These are phyloP conservation scores for Melipona bicolor DNA, from an alignment of 2,888 invertebrate species.

Conservation along the genomic window DNA sequence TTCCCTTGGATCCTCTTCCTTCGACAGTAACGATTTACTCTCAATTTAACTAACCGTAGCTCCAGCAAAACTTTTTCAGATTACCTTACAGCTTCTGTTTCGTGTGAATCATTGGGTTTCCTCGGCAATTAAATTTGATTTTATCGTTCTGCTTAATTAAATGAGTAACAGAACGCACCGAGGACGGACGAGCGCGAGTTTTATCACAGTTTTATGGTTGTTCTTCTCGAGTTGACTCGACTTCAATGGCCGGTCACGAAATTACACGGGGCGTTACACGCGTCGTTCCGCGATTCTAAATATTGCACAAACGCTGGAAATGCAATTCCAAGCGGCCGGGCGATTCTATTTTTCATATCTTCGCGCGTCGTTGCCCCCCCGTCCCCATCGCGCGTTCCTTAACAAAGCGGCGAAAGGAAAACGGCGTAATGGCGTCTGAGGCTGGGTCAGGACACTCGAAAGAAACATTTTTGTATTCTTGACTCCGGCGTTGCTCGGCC, in stretches of 20 bases:
- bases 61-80: background rate
- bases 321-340: background rate
- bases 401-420: slow-evolving; percentile 2
- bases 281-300: background rate
- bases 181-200: background rate
- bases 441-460: background rate
- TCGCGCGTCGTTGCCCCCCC: slow-evolving; percentile 1
- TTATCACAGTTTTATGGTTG: slow-evolving; percentile 15
- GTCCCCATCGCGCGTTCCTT: slow-evolving; percentile 1
- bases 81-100: background rate
- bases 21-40: too few relatives aligned
- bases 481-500: background rate
- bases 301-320: slow-evolving; percentile 4
- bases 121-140: background rate
- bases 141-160: slow-evolving; percentile 11
- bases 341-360: slow-evolving; percentile 9
- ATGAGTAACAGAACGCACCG: background rate
- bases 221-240: slow-evolving; percentile 7
- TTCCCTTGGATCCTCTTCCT: too few relatives aligned
- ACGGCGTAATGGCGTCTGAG: slow-evolving; percentile 2
- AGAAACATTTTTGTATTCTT: background rate
- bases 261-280: slow-evolving; percentile 14
- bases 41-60: background rate
- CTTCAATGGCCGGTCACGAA: background rate
- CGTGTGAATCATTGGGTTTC: background rate